Conservation (phyloP, 2,888 invertebrate species). For the Leucania comma region DNA sequence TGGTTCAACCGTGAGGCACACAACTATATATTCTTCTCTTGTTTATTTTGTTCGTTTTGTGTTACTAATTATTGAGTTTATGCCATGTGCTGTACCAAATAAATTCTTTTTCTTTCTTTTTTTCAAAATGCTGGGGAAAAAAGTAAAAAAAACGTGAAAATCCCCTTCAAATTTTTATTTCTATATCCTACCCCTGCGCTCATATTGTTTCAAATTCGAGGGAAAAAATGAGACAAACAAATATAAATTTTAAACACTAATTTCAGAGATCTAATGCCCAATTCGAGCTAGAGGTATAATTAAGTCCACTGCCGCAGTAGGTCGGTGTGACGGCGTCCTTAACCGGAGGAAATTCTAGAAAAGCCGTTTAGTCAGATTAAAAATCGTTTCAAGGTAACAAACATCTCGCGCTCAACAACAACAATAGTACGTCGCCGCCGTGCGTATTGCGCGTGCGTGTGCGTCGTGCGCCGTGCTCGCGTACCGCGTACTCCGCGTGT, state of each 20-base stretch:
- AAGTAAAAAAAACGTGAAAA: not conserved
- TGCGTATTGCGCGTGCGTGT: constrained; percentile 29
- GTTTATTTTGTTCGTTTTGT: no score
- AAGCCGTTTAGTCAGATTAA: constrained; percentile 26
- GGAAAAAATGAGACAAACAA: not conserved
- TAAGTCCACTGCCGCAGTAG: constrained; percentile 7
- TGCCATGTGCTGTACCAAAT: no score
- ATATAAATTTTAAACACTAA: not conserved
- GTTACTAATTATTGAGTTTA: no score
- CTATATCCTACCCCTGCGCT: no score
- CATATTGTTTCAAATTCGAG: no score
- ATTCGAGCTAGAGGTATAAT: constrained; percentile 4
- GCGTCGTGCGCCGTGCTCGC: no score
- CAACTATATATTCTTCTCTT: no score
- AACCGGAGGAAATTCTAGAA: constrained; percentile 56
- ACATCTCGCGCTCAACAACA: constrained; percentile 48
- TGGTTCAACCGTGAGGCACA: no score
- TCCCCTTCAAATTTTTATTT: no score
- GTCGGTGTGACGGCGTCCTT: constrained; percentile 63
- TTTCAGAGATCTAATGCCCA: not conserved
- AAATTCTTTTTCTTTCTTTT: no score
- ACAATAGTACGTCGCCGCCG: constrained; percentile 44
- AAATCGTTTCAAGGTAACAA: constrained; percentile 54
- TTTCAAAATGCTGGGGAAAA: no score
- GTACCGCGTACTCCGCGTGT: constrained; percentile 26